Evolutionary conservation across 2,113 vertebrate genomes (phyloP), one percentile per base, ranked within the genome.

Genomic region (Pogona vitticeps): DNA sequence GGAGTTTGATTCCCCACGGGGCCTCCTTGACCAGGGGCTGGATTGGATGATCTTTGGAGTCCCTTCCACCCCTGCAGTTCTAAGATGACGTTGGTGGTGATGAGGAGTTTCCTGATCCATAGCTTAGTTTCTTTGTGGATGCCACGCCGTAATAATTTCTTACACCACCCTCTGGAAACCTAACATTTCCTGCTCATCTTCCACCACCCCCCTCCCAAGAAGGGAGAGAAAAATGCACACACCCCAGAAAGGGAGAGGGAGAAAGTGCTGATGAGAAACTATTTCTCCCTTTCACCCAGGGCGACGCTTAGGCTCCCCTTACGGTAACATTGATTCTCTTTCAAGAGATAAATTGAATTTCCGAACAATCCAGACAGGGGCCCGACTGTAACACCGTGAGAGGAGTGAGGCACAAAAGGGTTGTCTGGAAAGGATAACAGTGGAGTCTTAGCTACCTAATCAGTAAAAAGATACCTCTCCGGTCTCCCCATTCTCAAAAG

Each of bases 311-410:
- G 67, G 2, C 61, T 42, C 59, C 70, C 79, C 86, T 75, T 23
- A 38, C 7, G 70, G 83, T 80, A 87, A 68, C 56, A 85, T 18
- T 86, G 80, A 58, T 67, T 82, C 26, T 76, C 82, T 79, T 93
- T 80, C 78, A 89, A 83, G 15, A 71, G 1, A 70, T 0, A 42
- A 14, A 65, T 21, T 52, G 59, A 28, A n/a, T 70, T 76, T 82
- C 83, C 89, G 58, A 81, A 28, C 13, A 7, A 81, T 56, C 42
- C 33, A 70, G 88, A 65, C 58, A 36, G 1, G 65, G 76, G 58
- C 79, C 58, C 28, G n/a, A 23, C 59, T 33, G 28, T 20, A 33
- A 67, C 65, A 68, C 28, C 21, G 33, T 21, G 12, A 40, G 75
- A 83, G 42, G 42, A 31, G n/a, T 20, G n/a, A 10, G 21, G 68